Base-by-base conservation (phyloP, 2,888 invertebrate genomes). In the Phlogophora meticulosa region DNA sequence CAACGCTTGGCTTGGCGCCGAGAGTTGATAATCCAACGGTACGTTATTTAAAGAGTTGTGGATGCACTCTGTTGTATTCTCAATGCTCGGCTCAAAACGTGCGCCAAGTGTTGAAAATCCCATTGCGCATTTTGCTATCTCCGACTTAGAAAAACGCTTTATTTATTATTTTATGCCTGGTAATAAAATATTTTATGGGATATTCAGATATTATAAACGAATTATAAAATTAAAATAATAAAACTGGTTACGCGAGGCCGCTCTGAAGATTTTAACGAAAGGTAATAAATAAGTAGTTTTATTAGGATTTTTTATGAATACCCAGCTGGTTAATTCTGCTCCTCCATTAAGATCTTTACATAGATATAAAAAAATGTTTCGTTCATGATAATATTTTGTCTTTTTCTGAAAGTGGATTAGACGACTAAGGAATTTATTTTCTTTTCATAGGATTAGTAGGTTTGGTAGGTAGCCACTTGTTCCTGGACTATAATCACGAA, bases 101-200 rank as follows among this genome's bases (percentile, higher is more conserved):
- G 28, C 28, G 28, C 5, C 5, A 5, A 5, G 5, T 4, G 28
- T 28, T 5, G 5, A 28, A 28, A 28, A 28, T 28, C 28, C 28
- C 28, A 28, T 2, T 28, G 28, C 28, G 28, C 28, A 28, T 4
- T 4, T 28, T 28, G 28, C 2, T 28, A 28, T 4, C 28, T 2
- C 28, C 28, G 28, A 5, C 2, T 28, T 28, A 28, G 2, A 28
- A 28, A 28, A 28, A 28, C 28, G 28, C 28, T 58, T 43, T 60
- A 20, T 68, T 45, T 49, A 53, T 40, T 58, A 49, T 58, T 49
- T 76, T 32, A 61, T 56, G 17, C 45, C 42, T 45, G 2, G 7
- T 24, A 17, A 42, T 72, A 53, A 59, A 69, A 45, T 68, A 4
- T 61, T 76, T 68, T 46, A 60, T 46, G 76, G 11, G 28, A 42